Evolutionary conservation across 2,888 invertebrate species (phyloP).

Genomic region (Drosophila ezoana): DNA sequence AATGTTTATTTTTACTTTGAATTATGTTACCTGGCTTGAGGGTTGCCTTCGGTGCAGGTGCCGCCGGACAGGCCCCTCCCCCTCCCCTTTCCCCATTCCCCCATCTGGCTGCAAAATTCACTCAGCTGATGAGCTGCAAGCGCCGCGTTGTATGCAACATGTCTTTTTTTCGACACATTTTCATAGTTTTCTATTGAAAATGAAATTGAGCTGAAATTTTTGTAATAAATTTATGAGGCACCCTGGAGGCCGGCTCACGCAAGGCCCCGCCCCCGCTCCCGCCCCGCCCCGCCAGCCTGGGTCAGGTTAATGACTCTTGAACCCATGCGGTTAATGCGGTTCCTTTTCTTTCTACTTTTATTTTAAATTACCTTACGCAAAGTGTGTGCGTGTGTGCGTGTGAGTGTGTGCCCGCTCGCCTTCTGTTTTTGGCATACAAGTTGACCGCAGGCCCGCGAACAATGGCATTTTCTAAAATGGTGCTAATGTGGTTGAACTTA

Average conservation of each 20-base stretch:
- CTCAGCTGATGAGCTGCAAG: constrained; percentile 16
- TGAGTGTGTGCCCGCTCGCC: constrained; percentile 16
- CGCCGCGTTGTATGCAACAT: constrained; percentile 35
- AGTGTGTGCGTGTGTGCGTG: background rate
- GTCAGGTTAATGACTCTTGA: constrained; percentile 13
- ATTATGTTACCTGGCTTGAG: constrained; percentile 62
- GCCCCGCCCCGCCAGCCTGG: background rate
- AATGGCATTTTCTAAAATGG: background rate
- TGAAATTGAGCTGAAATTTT: background rate
- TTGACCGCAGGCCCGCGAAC: too few relatives aligned
- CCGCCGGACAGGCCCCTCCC: background rate
- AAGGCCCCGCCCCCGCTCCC: too few relatives aligned
- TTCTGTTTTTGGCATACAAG: background rate
- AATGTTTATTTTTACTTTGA: constrained; percentile 77
- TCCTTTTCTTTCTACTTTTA: background rate
- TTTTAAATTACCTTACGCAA: constrained; percentile 29
- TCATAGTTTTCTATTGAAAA: background rate
- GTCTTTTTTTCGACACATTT: constrained; percentile 2
- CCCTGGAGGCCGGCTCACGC: background rate
- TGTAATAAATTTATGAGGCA: background rate
- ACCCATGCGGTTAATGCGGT: constrained; percentile 20
- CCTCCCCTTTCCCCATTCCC: background rate
- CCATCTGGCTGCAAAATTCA: background rate
- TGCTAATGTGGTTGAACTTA: background rate
- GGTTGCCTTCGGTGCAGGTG: constrained; percentile 4